A percentile compares a stretch with the other conserved stretches of the same genome.
Evolutionary conservation across 2,797 vertebrate species (phyloP).

Genomic region (Serranus cabrilla): DNA sequence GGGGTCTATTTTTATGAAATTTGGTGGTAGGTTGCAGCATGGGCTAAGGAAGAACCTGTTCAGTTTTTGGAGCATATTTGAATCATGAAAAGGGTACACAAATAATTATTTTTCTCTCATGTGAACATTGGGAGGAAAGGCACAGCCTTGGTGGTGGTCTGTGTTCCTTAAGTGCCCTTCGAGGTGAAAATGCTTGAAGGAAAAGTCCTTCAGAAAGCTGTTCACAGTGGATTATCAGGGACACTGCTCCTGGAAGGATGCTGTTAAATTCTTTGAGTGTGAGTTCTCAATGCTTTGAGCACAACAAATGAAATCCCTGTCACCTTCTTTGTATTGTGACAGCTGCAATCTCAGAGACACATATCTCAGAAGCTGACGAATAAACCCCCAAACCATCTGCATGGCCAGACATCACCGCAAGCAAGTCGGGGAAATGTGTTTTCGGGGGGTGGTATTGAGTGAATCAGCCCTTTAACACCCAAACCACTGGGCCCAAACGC

Average conservation of each 20-base stretch:
- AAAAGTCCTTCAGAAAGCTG: neutral
- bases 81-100: too few species aligned
- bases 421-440: constrained; percentile 14
- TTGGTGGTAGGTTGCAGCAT: too few species aligned
- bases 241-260: constrained; percentile 3
- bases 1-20: too few species aligned
- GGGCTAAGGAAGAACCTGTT: too few species aligned
- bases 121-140: too few species aligned
- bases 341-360: constrained; percentile 40
- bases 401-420: constrained; percentile 2
- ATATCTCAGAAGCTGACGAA: constrained; percentile 33
- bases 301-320: constrained; percentile 36
- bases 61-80: too few species aligned
- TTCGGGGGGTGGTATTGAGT: constrained; percentile 20
- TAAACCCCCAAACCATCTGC: constrained; percentile 18
- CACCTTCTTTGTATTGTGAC: constrained; percentile 18
- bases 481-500: constrained; percentile 22
- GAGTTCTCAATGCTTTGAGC: constrained; percentile 28
- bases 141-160: too few species aligned
- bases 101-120: too few species aligned
- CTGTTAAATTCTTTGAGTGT: constrained; percentile 20
- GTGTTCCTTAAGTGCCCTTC: too few species aligned
- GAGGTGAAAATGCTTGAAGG: neutral
- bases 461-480: constrained; percentile 37
- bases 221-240: constrained; percentile 14